Base-by-base conservation (phyloP, 2,888 invertebrate species). In the Dysmachus trigonus region DNA sequence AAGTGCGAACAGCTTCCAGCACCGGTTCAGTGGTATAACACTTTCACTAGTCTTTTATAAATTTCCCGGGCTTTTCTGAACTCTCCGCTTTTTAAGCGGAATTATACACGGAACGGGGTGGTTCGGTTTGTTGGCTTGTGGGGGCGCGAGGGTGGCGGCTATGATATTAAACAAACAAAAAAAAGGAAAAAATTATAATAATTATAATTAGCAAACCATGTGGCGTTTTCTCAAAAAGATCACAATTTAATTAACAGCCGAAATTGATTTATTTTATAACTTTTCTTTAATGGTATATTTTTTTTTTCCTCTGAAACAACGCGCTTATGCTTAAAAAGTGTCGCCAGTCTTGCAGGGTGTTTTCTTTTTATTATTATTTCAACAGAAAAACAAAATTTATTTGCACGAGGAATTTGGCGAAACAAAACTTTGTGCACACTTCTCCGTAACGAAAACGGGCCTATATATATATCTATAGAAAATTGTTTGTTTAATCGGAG, bases 401-500 rank as follows among this genome's bases (percentile, higher is more conserved):
- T 53, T 18, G 53, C 53, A 53, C 53, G 18, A 53, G 22, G 1
- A 53, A 53, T 53, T n/a, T 8, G 10, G 5, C 62, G 62, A 62
- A 22, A 73, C 31, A 31, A 35, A 73, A 72, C 72, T 72, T 31
- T 15, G 7, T 73, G 73, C 18, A 73, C 72, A 31, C 3, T 41
- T 41, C 35, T 35, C 35, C 18, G 33, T 10, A 38, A n/a, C 38
- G 13, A 41, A 41, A 41, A 41, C 13, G 10, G 62, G 15, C 81
- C 33, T 62, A 81, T 41, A 41, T 41, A 41, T 41, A 41, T 41
- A 41, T n/a, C n/a, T n/a, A n/a, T n/a, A n/a, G n/a, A 41, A 41
- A 53, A 47, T 81, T 81, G 27, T 81, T 31, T 31, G 13, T 51
- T 81, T 81, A 53, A 53, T 81, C 81, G 47, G 53, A 47, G n/a